A percentile compares a stretch with the other conserved stretches of the same genome.
phyloP scores from a whole-genome alignment of 2,113 vertebrate genomes.

The Cettia cetti region DNA sequence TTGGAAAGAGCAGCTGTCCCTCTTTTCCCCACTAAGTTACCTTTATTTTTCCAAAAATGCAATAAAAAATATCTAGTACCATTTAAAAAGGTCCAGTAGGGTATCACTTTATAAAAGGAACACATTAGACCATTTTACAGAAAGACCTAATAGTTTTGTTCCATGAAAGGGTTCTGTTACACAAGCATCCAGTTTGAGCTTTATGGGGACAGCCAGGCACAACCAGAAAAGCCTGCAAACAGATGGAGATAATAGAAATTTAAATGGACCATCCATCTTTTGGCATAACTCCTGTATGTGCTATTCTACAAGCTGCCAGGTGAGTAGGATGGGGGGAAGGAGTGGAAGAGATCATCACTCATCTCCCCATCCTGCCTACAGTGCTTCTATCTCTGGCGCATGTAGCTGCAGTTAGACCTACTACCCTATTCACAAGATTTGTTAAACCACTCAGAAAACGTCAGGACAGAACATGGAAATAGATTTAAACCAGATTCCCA shows the following conservation, averaged over 20 bases:
- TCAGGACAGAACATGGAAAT: neutral
- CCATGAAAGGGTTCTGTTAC: neutral
- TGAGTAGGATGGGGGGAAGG: neutral
- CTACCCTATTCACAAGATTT: neutral
- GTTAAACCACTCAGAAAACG: neutral
- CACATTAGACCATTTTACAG: neutral
- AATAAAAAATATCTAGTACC: neutral
- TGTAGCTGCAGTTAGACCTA: neutral
- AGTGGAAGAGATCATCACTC: neutral
- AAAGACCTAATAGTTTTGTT: neutral
- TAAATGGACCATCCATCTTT: slow-evolving; percentile 20
- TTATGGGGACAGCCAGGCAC: neutral
- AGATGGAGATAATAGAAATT: neutral
- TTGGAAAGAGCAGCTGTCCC: neutral
- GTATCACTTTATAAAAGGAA: neutral
- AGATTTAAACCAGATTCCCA: neutral
- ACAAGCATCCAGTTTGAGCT: neutral
- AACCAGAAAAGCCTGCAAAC: neutral
- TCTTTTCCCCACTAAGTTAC: neutral
- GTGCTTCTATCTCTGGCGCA: neutral
- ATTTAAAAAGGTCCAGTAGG: neutral
- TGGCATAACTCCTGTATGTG: neutral
- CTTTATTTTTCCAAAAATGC: neutral
- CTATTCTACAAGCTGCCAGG: neutral
- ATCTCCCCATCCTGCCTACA: neutral